These are phyloP conservation scores for Blastobasis adustella DNA, from an alignment of 2,888 invertebrate species.

Conservation along the genomic window DNA sequence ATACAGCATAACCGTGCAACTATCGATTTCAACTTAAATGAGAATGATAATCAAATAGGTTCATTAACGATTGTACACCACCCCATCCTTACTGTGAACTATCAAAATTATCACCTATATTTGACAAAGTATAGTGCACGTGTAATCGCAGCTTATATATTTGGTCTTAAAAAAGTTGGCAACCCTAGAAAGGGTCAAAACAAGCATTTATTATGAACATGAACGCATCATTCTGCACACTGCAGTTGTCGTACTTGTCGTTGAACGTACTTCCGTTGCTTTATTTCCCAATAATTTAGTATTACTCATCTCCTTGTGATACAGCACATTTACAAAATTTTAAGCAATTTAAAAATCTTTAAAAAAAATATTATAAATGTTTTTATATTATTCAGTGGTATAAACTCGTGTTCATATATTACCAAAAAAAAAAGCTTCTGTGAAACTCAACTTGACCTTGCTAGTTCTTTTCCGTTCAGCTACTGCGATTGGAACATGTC, in stretches of 20 bases:
- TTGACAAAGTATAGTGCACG: no score
- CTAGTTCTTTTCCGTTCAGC: constrained; percentile 83
- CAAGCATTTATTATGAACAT: neutral
- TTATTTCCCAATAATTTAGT: constrained; percentile 45
- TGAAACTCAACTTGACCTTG: constrained; percentile 74
- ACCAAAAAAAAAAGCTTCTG: constrained; percentile 47
- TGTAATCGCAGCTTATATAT: no score
- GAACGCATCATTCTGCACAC: constrained; percentile 9
- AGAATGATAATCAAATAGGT: no score
- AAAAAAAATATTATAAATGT: constrained; percentile 37
- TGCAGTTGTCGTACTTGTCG: neutral
- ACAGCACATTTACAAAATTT: constrained; percentile 21
- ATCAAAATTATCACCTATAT: no score
- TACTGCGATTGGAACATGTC: constrained; percentile 89
- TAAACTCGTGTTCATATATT: constrained; percentile 18
- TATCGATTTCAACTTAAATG: no score
- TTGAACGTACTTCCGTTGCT: constrained; percentile 53
- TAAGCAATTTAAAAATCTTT: constrained; percentile 32
- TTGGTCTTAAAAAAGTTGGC: no score
- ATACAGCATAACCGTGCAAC: no score
- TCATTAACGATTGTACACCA: no score
- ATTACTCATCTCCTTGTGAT: constrained; percentile 31
- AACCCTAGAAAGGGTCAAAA: neutral
- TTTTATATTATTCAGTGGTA: constrained; percentile 8
- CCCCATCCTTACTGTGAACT: no score